Base-by-base conservation (phyloP, 2,113 vertebrate genomes). In the Gavialis gangeticus region DNA sequence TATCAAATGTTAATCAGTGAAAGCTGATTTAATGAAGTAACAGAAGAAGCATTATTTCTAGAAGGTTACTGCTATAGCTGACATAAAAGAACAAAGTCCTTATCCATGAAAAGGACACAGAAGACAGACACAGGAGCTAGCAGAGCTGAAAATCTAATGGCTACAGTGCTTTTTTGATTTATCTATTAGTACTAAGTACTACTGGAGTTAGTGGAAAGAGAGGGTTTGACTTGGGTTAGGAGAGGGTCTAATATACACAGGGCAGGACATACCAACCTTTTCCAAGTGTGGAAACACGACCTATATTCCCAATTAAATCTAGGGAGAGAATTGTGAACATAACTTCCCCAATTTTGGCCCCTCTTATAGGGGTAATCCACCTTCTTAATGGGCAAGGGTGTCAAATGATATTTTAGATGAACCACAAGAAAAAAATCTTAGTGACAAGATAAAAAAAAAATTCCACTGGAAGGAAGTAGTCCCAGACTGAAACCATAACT, bases 181-280 rank as follows among this genome's bases (percentile, higher is more conserved):
- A 97, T 98, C 98, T 98, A 98, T 98, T 98, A 98, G 98, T 98
- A 97, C 98, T 98, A 98, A 98, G 93, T 90, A 96, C 98, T 99
- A 99, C 97, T 98, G 97, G 96, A 98, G 99, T 99, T 99, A 99
- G 99, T 99, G 98, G 98, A 98, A 98, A 98, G 98, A 98, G 98
- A 98, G 97, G 98, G 98, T 98, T 98, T 98, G 98, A 99, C 98
- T 99, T 98, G 98, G 98, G 99, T 99, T 99, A 99, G 99, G 99
- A 99, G 98, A 99, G 99, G 98, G 98, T 98, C 99, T 99, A 99
- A 99, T 98, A 99, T 99, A 99, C 99, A 99, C 99, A 99, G 99
- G 99, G 99, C 99, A 99, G 99, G 98, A 98, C 99, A 99, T 99
- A 99, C 99, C 99, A 99, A 99, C 99, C 99, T 99, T 99, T 99